Evolutionary conservation across 2,113 vertebrate species (phyloP), one percentile per base, ranked within the genome.

Genomic region (Oxyruncus cristatus): DNA sequence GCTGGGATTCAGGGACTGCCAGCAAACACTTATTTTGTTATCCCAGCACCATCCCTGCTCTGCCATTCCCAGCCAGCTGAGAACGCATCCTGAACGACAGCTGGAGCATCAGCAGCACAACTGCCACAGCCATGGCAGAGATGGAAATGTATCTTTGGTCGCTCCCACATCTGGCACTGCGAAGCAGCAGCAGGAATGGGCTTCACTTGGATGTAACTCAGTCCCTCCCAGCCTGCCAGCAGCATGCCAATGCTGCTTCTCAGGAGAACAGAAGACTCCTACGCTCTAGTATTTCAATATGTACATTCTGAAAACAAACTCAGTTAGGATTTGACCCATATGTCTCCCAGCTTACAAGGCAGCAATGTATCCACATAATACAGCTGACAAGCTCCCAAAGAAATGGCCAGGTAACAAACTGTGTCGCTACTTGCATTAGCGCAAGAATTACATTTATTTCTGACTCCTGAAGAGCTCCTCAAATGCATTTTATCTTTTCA

Each of bases 1-100:
- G 87, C 82, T 39, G 75, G 90, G 70, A 80, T 75, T 72, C 35
- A 70, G 83, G 61, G 24, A 85, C 97, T 93, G 97, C 97, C 97
- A 97, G 94, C 80, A 72, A 85, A 95, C 70, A 55, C 19, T 12
- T 39, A 75, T 89, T 93, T 95, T 91, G 93, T 89, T 85, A 86
- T 75, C 79, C n/a, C 93, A 92, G 52, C 95, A 84, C 24, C 89
- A 89, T 92, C 53, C 28, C 86, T 39, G 84, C 58, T 78, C 92
- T 65, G 73, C 78, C 32, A 23, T 61, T 85, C 83, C 37, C 84
- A 92, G 61, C 53, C 88, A 49, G 79, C 92, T 93, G 92, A 78
- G 58, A 46, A 62, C 47, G 22, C 79, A 79, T 70, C 95, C 95
- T 21, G 3, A 37, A 22, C 2, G 1, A 66, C 90, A 88, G 90